A percentile compares a stretch with the other conserved stretches of the same genome.
Conservation (phyloP, 2,797 vertebrate species). For the Heteromormyrus szaboi region DNA sequence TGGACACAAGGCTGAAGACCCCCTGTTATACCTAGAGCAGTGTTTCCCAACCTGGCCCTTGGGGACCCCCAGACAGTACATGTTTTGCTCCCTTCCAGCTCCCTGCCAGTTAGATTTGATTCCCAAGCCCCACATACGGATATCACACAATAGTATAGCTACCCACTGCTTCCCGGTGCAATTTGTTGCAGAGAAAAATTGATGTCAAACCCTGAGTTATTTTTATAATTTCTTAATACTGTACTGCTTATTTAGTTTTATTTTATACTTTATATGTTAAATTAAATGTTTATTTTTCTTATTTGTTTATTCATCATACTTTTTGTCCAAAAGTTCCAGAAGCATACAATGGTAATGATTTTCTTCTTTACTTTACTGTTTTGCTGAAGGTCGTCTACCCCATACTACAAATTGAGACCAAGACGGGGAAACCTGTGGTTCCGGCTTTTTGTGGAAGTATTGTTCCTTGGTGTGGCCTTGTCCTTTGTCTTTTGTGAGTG, state of each 20-base stretch:
- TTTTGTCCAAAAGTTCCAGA: not conserved
- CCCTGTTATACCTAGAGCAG: not conserved
- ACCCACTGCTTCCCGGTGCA: not conserved
- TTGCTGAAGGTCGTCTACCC: not conserved
- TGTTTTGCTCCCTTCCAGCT: not conserved
- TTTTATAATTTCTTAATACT: not conserved
- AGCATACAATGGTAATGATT: not conserved
- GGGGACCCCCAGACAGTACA: not conserved
- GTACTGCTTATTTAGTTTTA: not conserved
- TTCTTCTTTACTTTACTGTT: not conserved
- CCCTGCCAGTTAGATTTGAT: not conserved
- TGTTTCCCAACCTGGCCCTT: not conserved
- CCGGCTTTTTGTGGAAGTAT: slow-evolving; percentile 24
- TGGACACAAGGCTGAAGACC: not conserved
- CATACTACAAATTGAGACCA: not conserved
- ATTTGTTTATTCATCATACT: not conserved
- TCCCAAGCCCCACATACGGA: not conserved
- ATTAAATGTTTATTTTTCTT: not conserved
- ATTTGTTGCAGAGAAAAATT: not conserved
- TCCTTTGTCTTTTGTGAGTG: slow-evolving; percentile 34
- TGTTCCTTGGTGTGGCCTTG: slow-evolving; percentile 34
- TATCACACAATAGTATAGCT: not conserved
- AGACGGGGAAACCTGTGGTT: slow-evolving; percentile 24
- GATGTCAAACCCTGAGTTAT: not conserved
- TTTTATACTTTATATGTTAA: not conserved